Conservation (phyloP, 92 coral and sea anemone genomes). For the Porites lobata region DNA sequence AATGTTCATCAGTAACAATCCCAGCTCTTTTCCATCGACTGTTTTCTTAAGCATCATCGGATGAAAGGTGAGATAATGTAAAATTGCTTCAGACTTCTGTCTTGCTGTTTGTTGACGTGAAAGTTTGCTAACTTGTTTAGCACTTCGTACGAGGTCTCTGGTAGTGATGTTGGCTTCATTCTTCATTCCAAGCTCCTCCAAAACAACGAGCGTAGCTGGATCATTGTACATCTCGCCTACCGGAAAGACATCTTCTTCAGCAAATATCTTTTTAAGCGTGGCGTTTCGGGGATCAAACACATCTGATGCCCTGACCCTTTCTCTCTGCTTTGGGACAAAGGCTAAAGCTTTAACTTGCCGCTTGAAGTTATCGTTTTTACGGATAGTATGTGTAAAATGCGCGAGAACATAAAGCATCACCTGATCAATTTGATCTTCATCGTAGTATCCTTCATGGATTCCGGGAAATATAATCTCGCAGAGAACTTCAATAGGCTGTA, state of each 20-base stretch:
- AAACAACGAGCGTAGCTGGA: conserved; percentile 35
- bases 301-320: conserved; percentile 49
- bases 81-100: conserved; percentile 46
- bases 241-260: conserved; percentile 69
- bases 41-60: background rate
- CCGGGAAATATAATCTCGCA: conserved; percentile 59
- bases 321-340: conserved; percentile 51
- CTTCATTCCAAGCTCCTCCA: conserved; percentile 68
- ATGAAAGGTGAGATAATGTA: conserved; percentile 20
- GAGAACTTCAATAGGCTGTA: conserved; percentile 40
- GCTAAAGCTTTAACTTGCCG: conserved; percentile 25
- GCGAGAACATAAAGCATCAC: conserved; percentile 53
- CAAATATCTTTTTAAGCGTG: conserved; percentile 35
- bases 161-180: conserved; percentile 37
- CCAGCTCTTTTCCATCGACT: background rate
- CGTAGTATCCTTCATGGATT: conserved; percentile 46
- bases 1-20: background rate
- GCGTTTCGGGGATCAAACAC: conserved; percentile 67
- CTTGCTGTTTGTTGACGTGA: background rate
- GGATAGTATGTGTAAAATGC: conserved; percentile 16
- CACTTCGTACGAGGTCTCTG: conserved; percentile 39
- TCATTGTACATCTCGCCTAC: conserved; percentile 10
- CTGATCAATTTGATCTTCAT: conserved; percentile 55
- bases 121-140: background rate
- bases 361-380: conserved; percentile 2